Conservation (phyloP, 2,113 vertebrate genomes). For the Noturus placidus region DNA sequence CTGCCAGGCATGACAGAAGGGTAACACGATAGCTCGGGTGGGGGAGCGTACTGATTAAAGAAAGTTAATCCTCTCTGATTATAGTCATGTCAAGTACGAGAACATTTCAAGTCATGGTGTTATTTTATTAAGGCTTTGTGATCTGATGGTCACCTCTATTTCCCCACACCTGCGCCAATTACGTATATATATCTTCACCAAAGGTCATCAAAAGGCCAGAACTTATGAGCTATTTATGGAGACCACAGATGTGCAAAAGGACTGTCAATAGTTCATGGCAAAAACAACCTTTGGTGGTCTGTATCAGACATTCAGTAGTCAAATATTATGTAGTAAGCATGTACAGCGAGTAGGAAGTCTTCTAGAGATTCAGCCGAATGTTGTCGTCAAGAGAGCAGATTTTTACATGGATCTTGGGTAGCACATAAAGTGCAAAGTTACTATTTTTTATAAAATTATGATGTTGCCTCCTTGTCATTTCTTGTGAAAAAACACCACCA, state of each 20-base stretch:
- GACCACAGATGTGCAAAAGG: neutral
- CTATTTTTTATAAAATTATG: neutral
- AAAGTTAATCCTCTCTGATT: slow-evolving; percentile 29
- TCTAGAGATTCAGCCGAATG: neutral
- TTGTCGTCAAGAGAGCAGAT: neutral
- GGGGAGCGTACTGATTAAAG: neutral
- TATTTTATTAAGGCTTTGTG: slow-evolving; percentile 29
- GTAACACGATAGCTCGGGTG: slow-evolving; percentile 2
- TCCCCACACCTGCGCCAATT: neutral
- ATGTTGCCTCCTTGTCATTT: neutral
- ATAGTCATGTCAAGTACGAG: neutral
- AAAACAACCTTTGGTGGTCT: neutral
- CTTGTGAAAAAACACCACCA: neutral
- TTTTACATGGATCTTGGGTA: neutral
- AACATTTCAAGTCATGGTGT: neutral
- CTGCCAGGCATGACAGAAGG: neutral
- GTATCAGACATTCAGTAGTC: neutral
- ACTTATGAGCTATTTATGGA: neutral
- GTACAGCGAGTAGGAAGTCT: neutral
- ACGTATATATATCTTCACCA: neutral
- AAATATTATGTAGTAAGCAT: neutral
- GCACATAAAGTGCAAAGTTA: neutral
- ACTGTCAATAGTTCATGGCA: neutral
- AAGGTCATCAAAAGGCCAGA: neutral
- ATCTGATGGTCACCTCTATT: neutral